Evolutionary conservation across 2,113 vertebrate genomes (phyloP), one percentile per base, ranked within the genome.

Genomic region (Corvus moneduloides): DNA sequence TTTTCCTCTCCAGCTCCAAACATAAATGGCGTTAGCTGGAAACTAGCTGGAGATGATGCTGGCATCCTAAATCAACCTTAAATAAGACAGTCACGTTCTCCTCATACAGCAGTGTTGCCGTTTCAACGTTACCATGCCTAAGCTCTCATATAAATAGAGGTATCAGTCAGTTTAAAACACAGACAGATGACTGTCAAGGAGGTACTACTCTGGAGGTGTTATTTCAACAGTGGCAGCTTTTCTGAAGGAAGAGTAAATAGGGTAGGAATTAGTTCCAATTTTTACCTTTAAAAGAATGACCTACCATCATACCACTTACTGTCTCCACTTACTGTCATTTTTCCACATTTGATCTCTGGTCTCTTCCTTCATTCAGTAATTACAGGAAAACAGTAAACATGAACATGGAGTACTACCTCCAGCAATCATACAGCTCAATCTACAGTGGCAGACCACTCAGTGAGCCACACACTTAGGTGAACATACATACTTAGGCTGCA

Each of bases 141-240:
- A 96, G 92, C 84, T 94, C 84, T 16, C 77, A 86, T 82, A 93
- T 28, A 94, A 95, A 97, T 54, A 94, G 13, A 96, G 94, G 26
- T 43, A 87, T 11, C 79, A 90, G 28, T 63, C 68, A 88, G 52
- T 87, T 91, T 87, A 87, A 97, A 97, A 97, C 27, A 39, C 64
- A 75, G 20, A 2, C 8, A 94, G 90, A 84, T 71, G 68, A 73
- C 61, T 67, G 22, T 62, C 61, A 87, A 76, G 82, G 16, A 95
- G 73, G 55, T 58, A 63, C 75, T 49, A 19, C 55, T 80, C 64
- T 11, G 30, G 27, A 94, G 49, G 74, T 89, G 62, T 56, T 85
- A 82, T 55, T 92, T 82, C 78, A 90, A 72, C 84, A 91, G 39
- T 14, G 41, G 44, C 30, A 33, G 55, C 51, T 84, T 92, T 91